Conservation (phyloP, 2,113 vertebrate species). For the Platichthys flesus region DNA sequence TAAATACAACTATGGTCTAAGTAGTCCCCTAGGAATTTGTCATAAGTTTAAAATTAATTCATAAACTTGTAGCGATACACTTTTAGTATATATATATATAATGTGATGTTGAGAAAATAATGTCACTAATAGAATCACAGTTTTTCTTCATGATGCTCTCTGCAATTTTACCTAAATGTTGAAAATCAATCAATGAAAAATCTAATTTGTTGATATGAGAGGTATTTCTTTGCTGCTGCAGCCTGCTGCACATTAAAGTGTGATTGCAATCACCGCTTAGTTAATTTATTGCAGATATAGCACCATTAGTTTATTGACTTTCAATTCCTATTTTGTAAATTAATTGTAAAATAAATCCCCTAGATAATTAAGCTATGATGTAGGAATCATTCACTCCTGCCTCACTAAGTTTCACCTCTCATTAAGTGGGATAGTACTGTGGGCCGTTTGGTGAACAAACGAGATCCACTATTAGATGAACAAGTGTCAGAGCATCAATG, state of each 20-base stretch:
- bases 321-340: not conserved
- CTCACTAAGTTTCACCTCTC: not conserved
- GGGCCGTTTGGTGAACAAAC: conserved; percentile 41
- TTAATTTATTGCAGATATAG: not conserved
- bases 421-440: not conserved
- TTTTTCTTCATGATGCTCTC: not conserved
- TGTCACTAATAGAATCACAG: not conserved
- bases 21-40: too few relatives aligned
- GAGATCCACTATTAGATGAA: conserved; percentile 50
- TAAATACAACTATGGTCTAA: too few relatives aligned
- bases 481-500: conserved; percentile 65
- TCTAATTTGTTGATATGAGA: too few relatives aligned
- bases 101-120: too few relatives aligned
- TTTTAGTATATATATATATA: too few relatives aligned
- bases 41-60: too few relatives aligned
- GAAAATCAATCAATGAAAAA: too few relatives aligned
- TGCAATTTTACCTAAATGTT: too few relatives aligned
- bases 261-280: not conserved
- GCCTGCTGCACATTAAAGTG: not conserved
- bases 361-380: not conserved
- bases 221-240: too few relatives aligned
- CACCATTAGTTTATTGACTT: too few relatives aligned
- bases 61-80: not conserved
- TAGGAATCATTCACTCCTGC: not conserved
- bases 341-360: not conserved